Conservation (phyloP, 2,888 invertebrate species). For the Cosmorhoe ocellata region DNA sequence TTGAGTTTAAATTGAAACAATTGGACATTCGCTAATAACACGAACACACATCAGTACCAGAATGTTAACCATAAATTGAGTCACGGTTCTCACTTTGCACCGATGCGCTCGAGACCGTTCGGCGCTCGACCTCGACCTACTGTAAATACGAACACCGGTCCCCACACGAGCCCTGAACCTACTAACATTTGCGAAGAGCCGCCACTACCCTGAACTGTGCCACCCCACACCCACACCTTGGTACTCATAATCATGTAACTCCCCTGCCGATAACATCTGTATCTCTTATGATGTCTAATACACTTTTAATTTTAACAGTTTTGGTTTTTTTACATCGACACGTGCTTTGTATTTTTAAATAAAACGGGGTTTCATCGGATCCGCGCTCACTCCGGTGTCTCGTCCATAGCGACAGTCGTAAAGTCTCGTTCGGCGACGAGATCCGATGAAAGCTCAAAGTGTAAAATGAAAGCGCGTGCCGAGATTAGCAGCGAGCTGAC, state of each 20-base stretch:
- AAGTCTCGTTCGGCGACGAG: no score
- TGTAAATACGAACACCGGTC: constrained; percentile 52
- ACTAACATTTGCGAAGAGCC: constrained; percentile 37
- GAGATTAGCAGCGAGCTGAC: constrained; percentile 51
- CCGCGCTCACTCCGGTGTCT: background rate
- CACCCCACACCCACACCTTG: constrained; percentile 38
- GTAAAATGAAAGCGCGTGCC: constrained; percentile 35
- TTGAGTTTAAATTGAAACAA: constrained; percentile 54
- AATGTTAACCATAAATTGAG: constrained; percentile 29
- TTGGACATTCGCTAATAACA: constrained; percentile 55
- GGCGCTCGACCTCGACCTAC: constrained; percentile 14
- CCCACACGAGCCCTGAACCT: constrained; percentile 22
- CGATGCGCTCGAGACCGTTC: constrained; percentile 34
- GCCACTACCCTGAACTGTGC: constrained; percentile 38
- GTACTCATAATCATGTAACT: constrained; percentile 24
- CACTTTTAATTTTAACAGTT: constrained; percentile 33
- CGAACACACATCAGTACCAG: constrained; percentile 46
- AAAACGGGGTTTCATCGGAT: constrained; percentile 19
- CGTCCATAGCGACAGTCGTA: no score
- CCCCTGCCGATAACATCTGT: constrained; percentile 31
- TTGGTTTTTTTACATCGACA: constrained; percentile 29
- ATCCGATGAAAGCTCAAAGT: constrained; percentile 17
- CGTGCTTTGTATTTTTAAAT: constrained; percentile 29
- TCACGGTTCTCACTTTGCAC: constrained; percentile 49
- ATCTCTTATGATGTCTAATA: constrained; percentile 27